Conservation (phyloP, 2,797 vertebrate species). For the Amazona finschi region DNA sequence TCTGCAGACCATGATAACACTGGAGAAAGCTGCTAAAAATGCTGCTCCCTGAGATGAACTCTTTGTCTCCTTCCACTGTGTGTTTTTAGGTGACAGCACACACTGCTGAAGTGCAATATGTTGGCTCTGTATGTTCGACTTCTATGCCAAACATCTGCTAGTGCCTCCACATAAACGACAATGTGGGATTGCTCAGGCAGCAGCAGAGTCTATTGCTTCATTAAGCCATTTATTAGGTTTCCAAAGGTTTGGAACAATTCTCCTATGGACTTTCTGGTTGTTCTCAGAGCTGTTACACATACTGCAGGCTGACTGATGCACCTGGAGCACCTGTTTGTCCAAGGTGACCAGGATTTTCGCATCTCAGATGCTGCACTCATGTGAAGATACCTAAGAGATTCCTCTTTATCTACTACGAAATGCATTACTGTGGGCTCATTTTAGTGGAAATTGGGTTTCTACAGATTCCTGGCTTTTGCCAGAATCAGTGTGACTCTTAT, state of each 20-base stretch:
- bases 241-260: not conserved
- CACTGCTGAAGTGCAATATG: rapidly evolving
- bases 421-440: not conserved
- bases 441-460: not conserved
- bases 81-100: not conserved
- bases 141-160: not conserved
- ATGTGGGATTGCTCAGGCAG: not conserved
- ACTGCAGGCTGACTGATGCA: not conserved
- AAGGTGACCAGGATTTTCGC: not conserved
- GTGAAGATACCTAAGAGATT: not conserved
- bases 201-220: not conserved
- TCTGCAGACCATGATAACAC: not conserved
- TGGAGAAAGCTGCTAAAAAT: not conserved
- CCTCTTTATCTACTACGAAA: not conserved
- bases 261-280: not conserved
- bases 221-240: not conserved
- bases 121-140: not conserved
- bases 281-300: not conserved
- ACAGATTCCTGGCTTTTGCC: not conserved
- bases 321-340: not conserved
- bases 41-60: not conserved
- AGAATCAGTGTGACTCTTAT: not conserved
- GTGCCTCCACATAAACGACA: not conserved
- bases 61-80: not conserved
- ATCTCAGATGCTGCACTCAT: not conserved